Evolutionary conservation across 2,888 invertebrate species (phyloP).

Genomic region (Lordiphosa fenestrarum): DNA sequence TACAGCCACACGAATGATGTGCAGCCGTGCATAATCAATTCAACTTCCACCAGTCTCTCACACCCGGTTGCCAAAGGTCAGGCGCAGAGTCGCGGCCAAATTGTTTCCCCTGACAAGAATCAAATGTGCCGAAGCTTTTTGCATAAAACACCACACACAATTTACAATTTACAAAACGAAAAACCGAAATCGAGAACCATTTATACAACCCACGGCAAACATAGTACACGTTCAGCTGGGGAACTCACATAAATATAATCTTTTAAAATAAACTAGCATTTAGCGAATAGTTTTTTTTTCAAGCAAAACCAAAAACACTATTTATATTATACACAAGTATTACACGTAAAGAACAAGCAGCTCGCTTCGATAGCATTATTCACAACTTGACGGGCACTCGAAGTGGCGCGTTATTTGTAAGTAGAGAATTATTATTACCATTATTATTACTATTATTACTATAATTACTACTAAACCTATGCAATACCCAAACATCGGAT

Average conservation of each 20-base stretch:
- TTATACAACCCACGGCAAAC: slow-evolving; percentile 53
- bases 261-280: slow-evolving; percentile 39
- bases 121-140: slow-evolving; percentile 64
- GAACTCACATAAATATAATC: slow-evolving; percentile 51
- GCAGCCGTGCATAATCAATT: slow-evolving; percentile 24
- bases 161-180: slow-evolving; percentile 47
- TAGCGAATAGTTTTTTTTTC: slow-evolving; percentile 44
- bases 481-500: too few relatives aligned
- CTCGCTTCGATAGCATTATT: slow-evolving; percentile 8
- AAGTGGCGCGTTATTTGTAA: slow-evolving; percentile 52
- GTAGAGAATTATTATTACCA: slow-evolving; percentile 51
- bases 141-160: slow-evolving; percentile 46
- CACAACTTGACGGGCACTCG: slow-evolving; percentile 42
- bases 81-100: slow-evolving; percentile 10
- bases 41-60: slow-evolving; percentile 11
- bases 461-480: too few relatives aligned
- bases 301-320: slow-evolving; percentile 7
- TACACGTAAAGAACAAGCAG: too few relatives aligned
- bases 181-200: slow-evolving; percentile 32
- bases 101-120: slow-evolving; percentile 20
- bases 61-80: slow-evolving; percentile 1
- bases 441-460: too few relatives aligned
- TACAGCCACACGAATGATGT: slow-evolving; percentile 3
- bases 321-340: too few relatives aligned
- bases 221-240: slow-evolving; percentile 8